Evolutionary conservation across 1,140 invertebrate genomes (phyloP), one percentile per base, ranked within the genome.

Genomic region (Agrilus planipennis): DNA sequence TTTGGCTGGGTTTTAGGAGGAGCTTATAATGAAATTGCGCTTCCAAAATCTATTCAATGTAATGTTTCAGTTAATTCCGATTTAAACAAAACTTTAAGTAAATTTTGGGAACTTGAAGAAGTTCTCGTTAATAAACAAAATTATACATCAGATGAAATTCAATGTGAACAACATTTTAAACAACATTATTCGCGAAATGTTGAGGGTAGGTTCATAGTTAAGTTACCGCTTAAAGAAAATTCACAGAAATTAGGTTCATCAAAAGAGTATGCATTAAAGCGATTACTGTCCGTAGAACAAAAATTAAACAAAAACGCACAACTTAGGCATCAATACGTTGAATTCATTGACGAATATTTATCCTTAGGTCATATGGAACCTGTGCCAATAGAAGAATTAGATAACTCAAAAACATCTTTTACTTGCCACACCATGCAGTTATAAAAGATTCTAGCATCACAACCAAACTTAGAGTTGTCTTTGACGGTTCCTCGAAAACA

Each of bases 361-460:
- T 11, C 39, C 3, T 30, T 61, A 10, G 45, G 45, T 6, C 57
- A 62, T 31, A 61, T 65, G 57, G 39, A 46, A 32, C 4, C 31
- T 36, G 34, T 49, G 6, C 4, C 15, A 9, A 1, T 25, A 9
- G 27, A 3, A 25, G 1, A 31, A 37, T 11, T 11, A n/a, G 11
- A 2, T 25, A 18, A 12, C n/a, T n/a, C n/a, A 12, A 52, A 49
- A 35, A 36, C 11, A 49, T 14, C 7, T 32, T 40, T 39, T 62
- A 54, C 39, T 29, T 62, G 5, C 60, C 60, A 3, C 57, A 61
- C 47, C 57, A 58, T 41, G 44, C 45, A 12, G 56, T 60, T 1
- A 7, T 53, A 0, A 54, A 55, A 28, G 20, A 42, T 12, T 39
- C 36, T 7, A 54, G 48, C 28, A 27, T 36, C 1, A 50, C 52